Evolutionary conservation across 1,140 invertebrate species (phyloP), one percentile per base, ranked within the genome.

Genomic region (Trachelipus rathkii): DNA sequence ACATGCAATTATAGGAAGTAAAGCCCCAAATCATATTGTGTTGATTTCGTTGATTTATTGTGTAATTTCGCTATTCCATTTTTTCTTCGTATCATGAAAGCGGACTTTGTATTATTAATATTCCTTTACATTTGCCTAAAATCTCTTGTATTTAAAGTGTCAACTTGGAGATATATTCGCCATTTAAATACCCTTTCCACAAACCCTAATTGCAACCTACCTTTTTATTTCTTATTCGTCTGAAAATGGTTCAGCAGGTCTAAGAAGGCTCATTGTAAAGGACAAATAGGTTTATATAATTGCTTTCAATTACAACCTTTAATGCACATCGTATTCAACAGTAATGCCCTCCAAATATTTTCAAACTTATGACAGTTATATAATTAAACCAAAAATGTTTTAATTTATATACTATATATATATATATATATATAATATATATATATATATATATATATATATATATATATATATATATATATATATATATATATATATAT

Each of bases 401-500:
- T 33, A 33, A 33, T 33, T 3, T 33, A 33, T 33, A 33, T 33
- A 33, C n/a, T 33, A 33, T 33, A 33, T 33, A 33, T 33, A 33
- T 33, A 33, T 33, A 33, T 33, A 0, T 43, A 21, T 33, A n/a
- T 68, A 7, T 73, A 10, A 2, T 24, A 10, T 24, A 68, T 68
- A 23, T 24, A 68, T 23, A 10, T 24, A 68, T 24, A 68, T 68
- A 68, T n/a, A 13, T 53, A 53, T 74, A 10, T 74, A 66, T 74
- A 66, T 66, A 66, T 66, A 74, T 74, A 74, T 74, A 74, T 74
- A 74, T 75, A 75, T 50, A 75, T 71, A 44, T 75, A 71, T 75
- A 50, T 75, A 71, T 75, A 71, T 46, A 75, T 75, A 53, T 50
- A 75, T 71, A 50, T 71, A 75, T 71, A 68, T 75, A 75, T 75